Base-by-base conservation (phyloP, 2,888 invertebrate genomes). In the Sarcophaga variegata region DNA sequence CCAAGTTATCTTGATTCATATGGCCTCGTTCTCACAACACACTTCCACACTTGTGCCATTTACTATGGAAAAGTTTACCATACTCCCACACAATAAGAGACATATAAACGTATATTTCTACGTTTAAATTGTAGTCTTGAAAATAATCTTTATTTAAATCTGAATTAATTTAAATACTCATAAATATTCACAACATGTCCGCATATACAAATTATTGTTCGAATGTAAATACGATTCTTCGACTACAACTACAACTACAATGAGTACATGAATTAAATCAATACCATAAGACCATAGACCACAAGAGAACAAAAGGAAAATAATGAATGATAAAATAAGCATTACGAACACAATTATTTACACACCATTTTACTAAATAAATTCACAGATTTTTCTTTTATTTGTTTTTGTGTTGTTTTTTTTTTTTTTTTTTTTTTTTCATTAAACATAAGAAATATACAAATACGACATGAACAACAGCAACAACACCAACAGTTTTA, bases 271-370 rank as follows among this genome's bases (percentile, higher is more conserved):
- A 78, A 82, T 70, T 75, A 82, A 82, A 85, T 77, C 76, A 85
- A 85, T 85, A 82, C 17, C n/a, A 62, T 37, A 27, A 67, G 14
- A 25, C 22, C 25, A 66, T 27, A 79, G 47, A 45, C 47, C 45
- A 70, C 69, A 70, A 49, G n/a, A 76, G 79, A 72, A 47, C 17
- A 69, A 59, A 81, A 85, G 49, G 45, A 79, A 86, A 64, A 79
- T 47, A 67, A 62, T 83, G 66, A 72, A 62, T 83, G 66, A 72
- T 62, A 70, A 76, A 80, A 80, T 54, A 84, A 80, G 81, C 71
- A 82, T 84, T 81, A 54, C 67, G 75, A 78, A 84, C 79, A 67
- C 81, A 87, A 87, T 87, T 84, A 87, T 87, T 87, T 87, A 82
- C 84, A 87, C 81, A 79, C 78, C 54, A 84, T 80, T 83, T 75